Evolutionary conservation across 2,888 invertebrate genomes (phyloP).

Genomic region (Nomada lathburiana): DNA sequence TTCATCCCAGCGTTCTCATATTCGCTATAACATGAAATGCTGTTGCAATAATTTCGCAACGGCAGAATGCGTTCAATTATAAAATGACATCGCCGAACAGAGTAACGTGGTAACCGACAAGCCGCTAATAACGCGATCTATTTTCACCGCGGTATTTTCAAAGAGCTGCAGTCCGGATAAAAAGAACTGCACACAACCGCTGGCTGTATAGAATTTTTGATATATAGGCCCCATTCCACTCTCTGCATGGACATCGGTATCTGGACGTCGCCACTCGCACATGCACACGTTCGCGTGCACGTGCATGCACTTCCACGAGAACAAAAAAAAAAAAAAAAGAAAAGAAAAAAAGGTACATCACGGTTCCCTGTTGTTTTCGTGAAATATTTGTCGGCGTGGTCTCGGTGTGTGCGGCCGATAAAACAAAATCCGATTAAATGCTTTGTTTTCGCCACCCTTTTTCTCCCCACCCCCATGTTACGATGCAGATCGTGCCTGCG

Average conservation of each 20-base stretch:
- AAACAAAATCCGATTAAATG: constrained; percentile 79
- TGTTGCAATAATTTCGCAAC: not conserved
- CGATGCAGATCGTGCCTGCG: constrained; percentile 62
- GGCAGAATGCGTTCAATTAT: constrained; percentile 3
- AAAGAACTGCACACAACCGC: constrained; percentile 2
- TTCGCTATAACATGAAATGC: not conserved
- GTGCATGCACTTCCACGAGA: not conserved
- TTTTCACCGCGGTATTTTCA: constrained; percentile 39
- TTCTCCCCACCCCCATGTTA: constrained; percentile 33
- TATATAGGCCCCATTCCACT: constrained; percentile 56
- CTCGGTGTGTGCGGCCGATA: constrained; percentile 71
- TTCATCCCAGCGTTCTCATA: not conserved
- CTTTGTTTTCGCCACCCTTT: constrained; percentile 75
- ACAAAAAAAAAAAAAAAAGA: not conserved
- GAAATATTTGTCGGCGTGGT: constrained; percentile 69
- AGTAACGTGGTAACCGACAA: not conserved
- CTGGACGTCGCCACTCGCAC: not conserved
- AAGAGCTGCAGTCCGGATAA: constrained; percentile 5
- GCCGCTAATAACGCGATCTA: constrained; percentile 48
- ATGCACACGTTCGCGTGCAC: too few species aligned
- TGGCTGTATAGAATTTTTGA: constrained; percentile 61
- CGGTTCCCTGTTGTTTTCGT: constrained; percentile 65
- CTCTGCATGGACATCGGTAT: constrained; percentile 5
- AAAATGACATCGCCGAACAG: constrained; percentile 25
- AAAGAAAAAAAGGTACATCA: constrained; percentile 2